Percentiles rank a stretch among this genome's conserved stretches.
phyloP scores from a whole-genome alignment of 2,797 vertebrate species.

The Periophthalmus magnuspinnatus region DNA sequence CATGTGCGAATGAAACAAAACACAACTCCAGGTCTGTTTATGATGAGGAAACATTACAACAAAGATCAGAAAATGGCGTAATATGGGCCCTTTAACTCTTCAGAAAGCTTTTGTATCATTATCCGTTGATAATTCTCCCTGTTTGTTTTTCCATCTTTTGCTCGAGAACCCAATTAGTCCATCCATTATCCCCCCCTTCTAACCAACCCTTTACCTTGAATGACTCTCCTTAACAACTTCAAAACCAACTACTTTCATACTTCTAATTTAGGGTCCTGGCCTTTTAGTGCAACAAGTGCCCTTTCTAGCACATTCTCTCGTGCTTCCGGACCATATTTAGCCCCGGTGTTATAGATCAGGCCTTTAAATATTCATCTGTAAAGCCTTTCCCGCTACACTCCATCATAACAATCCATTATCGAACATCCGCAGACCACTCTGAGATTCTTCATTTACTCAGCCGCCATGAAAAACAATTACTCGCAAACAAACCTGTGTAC shows the following conservation, averaged over 20 bases:
- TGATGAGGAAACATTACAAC: too few relatives aligned
- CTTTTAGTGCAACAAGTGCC: constrained; percentile 14
- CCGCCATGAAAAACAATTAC: constrained; percentile 23
- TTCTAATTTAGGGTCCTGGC: background rate
- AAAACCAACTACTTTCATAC: background rate
- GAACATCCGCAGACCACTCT: constrained; percentile 30
- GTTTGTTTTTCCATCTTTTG: background rate
- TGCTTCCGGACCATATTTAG: constrained; percentile 20
- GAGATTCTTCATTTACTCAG: constrained; percentile 20
- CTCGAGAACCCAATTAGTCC: background rate
- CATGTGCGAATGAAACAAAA: too few relatives aligned
- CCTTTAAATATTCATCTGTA: constrained; percentile 54
- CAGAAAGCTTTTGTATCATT: too few relatives aligned
- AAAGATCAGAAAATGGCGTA: too few relatives aligned
- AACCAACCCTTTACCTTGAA: background rate
- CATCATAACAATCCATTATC: constrained; percentile 36
- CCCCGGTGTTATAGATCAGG: constrained; percentile 36
- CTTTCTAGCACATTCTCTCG: constrained; percentile 12
- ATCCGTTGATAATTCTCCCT: background rate
- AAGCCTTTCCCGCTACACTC: constrained; percentile 22
- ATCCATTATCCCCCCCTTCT: background rate
- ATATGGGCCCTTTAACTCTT: too few relatives aligned
- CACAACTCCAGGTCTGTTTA: too few relatives aligned
- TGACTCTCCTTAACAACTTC: background rate
- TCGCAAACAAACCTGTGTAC: constrained; percentile 20